Conservation (phyloP, 2,113 vertebrate genomes). For the Ctenomys sociabilis region DNA sequence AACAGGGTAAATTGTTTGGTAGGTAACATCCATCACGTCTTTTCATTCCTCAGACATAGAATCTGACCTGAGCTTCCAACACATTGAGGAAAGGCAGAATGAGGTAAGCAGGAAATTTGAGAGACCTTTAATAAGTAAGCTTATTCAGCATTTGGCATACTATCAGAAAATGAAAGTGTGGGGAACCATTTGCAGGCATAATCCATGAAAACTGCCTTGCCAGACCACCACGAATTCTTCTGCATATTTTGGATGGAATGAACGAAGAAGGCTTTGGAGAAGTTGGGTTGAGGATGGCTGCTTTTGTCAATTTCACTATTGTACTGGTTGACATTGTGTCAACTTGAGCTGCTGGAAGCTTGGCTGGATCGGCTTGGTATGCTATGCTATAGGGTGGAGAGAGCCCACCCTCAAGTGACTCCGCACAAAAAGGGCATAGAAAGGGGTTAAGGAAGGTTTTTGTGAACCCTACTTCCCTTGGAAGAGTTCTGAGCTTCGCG, state of each 20-base stretch:
- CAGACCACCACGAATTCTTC: not conserved
- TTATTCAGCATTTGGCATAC: not conserved
- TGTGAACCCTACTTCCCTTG: no score
- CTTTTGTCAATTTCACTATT: not conserved
- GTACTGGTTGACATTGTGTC: no score
- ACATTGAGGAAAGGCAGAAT: not conserved
- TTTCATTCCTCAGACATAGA: not conserved
- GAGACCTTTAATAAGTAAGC: not conserved
- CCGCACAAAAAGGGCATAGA: no score
- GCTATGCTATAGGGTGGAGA: no score
- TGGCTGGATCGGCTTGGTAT: no score
- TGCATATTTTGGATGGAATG: not conserved
- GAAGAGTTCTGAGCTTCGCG: no score
- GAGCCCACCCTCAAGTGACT: no score
- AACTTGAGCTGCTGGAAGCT: no score
- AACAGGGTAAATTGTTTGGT: not conserved
- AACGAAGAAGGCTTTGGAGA: not conserved
- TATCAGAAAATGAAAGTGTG: not conserved
- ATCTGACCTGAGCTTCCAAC: not conserved
- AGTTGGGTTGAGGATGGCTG: not conserved
- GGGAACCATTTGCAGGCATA: not conserved
- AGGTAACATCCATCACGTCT: not conserved
- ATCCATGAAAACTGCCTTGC: not conserved
- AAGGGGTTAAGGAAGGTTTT: no score
- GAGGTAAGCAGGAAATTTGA: not conserved